Conservation (phyloP, 2,113 vertebrate species). For the Ariopsis seemanni region DNA sequence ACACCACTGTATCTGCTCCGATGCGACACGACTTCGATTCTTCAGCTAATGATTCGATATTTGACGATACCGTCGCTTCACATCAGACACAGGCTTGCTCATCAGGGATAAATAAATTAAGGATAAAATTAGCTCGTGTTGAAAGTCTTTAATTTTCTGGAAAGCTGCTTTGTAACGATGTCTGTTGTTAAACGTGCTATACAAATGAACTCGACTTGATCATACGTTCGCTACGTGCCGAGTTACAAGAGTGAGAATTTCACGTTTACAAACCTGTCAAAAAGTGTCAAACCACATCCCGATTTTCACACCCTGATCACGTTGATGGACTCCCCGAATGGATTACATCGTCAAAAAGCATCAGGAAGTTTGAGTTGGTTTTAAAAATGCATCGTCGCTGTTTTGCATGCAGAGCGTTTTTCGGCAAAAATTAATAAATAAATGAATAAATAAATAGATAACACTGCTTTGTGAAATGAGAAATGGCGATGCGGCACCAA, state of each 20-base stretch:
- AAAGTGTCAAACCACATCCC: neutral
- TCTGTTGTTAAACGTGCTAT: too few species aligned
- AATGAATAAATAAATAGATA: neutral
- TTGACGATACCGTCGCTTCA: neutral
- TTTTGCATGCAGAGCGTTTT: neutral
- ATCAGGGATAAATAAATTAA: too few species aligned
- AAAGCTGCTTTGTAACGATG: too few species aligned
- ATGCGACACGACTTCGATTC: neutral
- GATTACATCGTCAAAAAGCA: neutral
- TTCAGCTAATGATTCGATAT: neutral
- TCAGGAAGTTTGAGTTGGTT: neutral
- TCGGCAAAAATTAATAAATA: neutral
- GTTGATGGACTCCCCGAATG: too few species aligned
- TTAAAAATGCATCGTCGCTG: too few species aligned
- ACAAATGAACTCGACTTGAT: neutral
- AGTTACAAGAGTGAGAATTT: neutral
- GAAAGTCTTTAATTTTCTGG: too few species aligned
- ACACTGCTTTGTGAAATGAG: slow-evolving; percentile 23
- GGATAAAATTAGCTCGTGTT: too few species aligned
- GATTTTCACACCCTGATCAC: neutral
- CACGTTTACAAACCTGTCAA: neutral
- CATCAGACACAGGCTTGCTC: too few species aligned
- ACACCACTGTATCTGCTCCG: neutral
- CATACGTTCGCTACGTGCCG: neutral
- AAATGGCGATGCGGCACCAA: slow-evolving; percentile 31